Percentiles rank a stretch among this genome's conserved stretches.
These are phyloP conservation scores for Synanthedon vespiformis DNA, from an alignment of 2,888 invertebrate species.

Conservation along the genomic window DNA sequence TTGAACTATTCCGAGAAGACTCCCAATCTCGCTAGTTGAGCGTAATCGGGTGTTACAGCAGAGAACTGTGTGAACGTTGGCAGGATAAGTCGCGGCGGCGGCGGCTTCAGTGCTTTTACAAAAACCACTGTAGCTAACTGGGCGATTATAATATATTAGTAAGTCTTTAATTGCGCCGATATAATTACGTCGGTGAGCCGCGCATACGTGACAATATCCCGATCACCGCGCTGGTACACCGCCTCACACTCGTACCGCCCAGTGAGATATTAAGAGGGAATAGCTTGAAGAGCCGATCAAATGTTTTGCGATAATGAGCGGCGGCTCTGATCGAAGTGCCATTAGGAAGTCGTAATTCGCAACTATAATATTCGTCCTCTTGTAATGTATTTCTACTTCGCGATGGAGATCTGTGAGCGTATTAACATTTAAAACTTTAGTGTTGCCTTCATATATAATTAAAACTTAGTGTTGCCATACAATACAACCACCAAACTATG, in stretches of 20 bases:
- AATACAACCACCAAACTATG: too few relatives aligned
- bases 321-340: slow-evolving; percentile 63
- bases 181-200: slow-evolving; percentile 60
- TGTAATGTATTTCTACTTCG: slow-evolving; percentile 29
- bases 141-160: slow-evolving; percentile 71
- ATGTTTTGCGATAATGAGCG: slow-evolving; percentile 66
- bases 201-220: slow-evolving; percentile 68
- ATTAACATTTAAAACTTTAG: too few relatives aligned
- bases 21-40: slow-evolving; percentile 39
- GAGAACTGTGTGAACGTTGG: slow-evolving; percentile 30
- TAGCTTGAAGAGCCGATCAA: slow-evolving; percentile 61
- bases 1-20: slow-evolving; percentile 26
- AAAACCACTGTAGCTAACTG: slow-evolving; percentile 60
- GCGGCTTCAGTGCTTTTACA: slow-evolving; percentile 48
- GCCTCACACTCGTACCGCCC: slow-evolving; percentile 16
- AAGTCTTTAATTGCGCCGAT: slow-evolving; percentile 65
- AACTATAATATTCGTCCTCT: slow-evolving; percentile 53
- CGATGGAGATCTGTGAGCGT: too few relatives aligned
- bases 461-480: too few relatives aligned
- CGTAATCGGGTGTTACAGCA: slow-evolving; percentile 41
- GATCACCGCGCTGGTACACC: slow-evolving; percentile 17
- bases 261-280: slow-evolving; percentile 63
- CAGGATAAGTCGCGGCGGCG: slow-evolving; percentile 28
- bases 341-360: slow-evolving; percentile 66
- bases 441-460: too few relatives aligned